These are phyloP conservation scores for Timema podura DNA, from an alignment of 2,888 invertebrate species.

Conservation along the genomic window DNA sequence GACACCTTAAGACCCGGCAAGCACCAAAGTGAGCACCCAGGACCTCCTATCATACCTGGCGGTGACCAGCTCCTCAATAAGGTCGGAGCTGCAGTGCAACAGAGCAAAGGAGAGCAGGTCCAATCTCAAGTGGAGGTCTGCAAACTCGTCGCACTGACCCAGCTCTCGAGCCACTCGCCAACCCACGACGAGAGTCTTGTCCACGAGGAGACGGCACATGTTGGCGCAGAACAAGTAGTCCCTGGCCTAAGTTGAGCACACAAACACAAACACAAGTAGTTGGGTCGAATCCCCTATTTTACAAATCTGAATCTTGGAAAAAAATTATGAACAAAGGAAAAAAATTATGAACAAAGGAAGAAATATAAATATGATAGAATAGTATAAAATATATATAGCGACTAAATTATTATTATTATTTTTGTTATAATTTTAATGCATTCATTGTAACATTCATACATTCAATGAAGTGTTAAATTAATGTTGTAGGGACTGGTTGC, in stretches of 20 bases:
- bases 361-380: too few species aligned
- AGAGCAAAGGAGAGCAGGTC: constrained; percentile 47
- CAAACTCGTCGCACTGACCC: constrained; percentile 48
- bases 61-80: constrained; percentile 41
- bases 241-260: constrained; percentile 37
- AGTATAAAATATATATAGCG: too few species aligned
- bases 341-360: not conserved
- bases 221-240: constrained; percentile 49
- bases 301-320: too few species aligned
- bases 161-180: constrained; percentile 53
- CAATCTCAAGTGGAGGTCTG: constrained; percentile 41
- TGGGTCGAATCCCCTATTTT: too few species aligned
- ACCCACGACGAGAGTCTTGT: constrained; percentile 47
- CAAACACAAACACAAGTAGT: not conserved
- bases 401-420: too few species aligned
- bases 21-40: too few species aligned
- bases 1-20: too few species aligned
- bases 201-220: constrained; percentile 49
- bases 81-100: constrained; percentile 44
- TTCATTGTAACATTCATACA: too few species aligned
- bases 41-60: constrained; percentile 32
- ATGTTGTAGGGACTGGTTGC: too few species aligned
- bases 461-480: too few species aligned
- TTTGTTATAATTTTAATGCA: too few species aligned
- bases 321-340: not conserved